Base-by-base conservation (phyloP, 2,113 vertebrate species). In the Salvelinus fontinalis region DNA sequence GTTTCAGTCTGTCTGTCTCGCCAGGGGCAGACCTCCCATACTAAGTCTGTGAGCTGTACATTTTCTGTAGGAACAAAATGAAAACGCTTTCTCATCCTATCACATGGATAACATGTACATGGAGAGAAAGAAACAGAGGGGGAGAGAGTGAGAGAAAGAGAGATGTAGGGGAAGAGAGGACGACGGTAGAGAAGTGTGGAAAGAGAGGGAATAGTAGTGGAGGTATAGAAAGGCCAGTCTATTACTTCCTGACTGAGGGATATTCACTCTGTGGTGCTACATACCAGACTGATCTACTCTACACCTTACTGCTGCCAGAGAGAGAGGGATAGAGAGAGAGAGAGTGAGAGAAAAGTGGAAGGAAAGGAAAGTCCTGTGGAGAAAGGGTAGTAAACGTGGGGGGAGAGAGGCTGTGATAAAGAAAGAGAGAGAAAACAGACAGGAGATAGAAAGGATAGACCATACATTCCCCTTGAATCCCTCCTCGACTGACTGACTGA, bases 221-320 rank as follows among this genome's bases (percentile, higher is more conserved):
- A 82, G 79, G 73, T 75, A 70, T 71, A 64, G 62, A 84, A 83
- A 67, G 65, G 72, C 81, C 71, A 81, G 75, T 87, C 83, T 76
- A 84, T 77, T 76, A 79, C 76, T 86, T 84, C 81, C 78, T 82
- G 81, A 74, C 84, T 82, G 70, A 69, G 72, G 70, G 31, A 62
- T 75, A 78, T 84, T 88, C 80, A 76, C 79, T 76, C 64, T 77
- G 20, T 5, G 67, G 73, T 79, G 75, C 57, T 14, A 81, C 75
- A 84, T 85, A 80, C 83, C 83, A 79, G 44, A 80, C 39, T 22
- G 65, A 62, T 9, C 62, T 34, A 44, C n/a, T 73, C 67, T 29
- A 34, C 27, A 60, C 27, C 27, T 29, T n/a, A 20, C 54, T 34
- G 48, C 31, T 74, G 48, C 26, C 26, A 51, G 6, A 49, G 75